Conservation (phyloP, 2,888 invertebrate species). For the Philereme vetulata region DNA sequence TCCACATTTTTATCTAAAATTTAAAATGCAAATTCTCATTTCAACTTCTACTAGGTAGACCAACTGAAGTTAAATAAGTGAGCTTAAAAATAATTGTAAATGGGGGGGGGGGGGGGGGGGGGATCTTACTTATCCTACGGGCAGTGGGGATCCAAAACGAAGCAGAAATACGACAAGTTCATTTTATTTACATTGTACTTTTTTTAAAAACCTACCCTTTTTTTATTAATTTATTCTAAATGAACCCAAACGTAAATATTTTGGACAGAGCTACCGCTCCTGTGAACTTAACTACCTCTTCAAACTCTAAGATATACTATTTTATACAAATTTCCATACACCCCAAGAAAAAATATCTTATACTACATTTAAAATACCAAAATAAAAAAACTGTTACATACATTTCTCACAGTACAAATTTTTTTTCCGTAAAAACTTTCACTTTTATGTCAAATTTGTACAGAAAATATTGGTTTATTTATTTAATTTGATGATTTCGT, state of each 20-base stretch:
- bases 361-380: constrained; percentile 63
- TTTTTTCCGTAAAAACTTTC: constrained; percentile 31
- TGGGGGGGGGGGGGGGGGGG: neutral
- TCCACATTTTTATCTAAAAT: no score
- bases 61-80: neutral
- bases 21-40: neutral
- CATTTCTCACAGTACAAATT: constrained; percentile 60
- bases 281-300: constrained; percentile 54
- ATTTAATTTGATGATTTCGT: neutral
- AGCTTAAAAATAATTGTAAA: neutral
- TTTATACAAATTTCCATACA: constrained; percentile 81
- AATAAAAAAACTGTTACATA: constrained; percentile 48
- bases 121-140: neutral
- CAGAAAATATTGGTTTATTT: constrained; percentile 36
- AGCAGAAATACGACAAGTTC: constrained; percentile 44
- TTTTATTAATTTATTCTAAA: constrained; percentile 53
- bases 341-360: constrained; percentile 65
- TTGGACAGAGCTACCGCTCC: constrained; percentile 67
- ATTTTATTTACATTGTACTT: constrained; percentile 68
- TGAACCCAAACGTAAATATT: constrained; percentile 66
- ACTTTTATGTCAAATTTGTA: constrained; percentile 25
- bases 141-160: constrained; percentile 2
- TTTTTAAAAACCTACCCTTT: constrained; percentile 44
- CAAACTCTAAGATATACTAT: constrained; percentile 70
- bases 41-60: constrained; percentile 15